Evolutionary conservation across 2,797 vertebrate species (phyloP).

Genomic region (Cynopterus sphinx): DNA sequence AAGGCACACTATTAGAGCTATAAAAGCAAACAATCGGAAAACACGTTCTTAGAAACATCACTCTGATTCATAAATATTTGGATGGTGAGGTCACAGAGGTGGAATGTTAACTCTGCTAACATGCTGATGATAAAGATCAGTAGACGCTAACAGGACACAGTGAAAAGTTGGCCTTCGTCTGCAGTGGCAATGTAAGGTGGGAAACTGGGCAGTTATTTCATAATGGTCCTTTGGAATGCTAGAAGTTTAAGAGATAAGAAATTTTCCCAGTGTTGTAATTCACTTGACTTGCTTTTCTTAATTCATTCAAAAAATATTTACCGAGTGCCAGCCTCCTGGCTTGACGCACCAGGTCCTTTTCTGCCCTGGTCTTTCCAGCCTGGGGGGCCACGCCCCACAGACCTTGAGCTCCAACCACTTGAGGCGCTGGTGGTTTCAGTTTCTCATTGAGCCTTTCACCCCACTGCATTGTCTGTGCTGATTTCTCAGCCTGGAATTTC

Average conservation of each 20-base stretch:
- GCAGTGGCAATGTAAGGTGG: background rate
- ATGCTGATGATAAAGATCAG: background rate
- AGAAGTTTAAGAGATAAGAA: background rate
- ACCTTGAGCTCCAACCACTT: background rate
- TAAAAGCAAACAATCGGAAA: slow-evolving; percentile 73
- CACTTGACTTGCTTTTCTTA: background rate
- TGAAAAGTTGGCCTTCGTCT: background rate
- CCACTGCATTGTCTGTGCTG: fast-evolving
- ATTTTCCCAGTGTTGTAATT: background rate
- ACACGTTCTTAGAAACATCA: slow-evolving; percentile 78
- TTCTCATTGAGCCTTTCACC: background rate
- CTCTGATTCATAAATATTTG: slow-evolving; percentile 75
- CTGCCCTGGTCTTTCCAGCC: background rate
- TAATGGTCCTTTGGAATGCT: background rate
- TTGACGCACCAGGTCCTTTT: background rate
- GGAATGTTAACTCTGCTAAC: slow-evolving; percentile 57
- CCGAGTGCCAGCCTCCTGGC: background rate
- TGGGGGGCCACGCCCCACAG: background rate
- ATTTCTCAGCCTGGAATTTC: background rate
- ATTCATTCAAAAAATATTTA: background rate
- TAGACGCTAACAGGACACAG: background rate
- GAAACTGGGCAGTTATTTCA: background rate
- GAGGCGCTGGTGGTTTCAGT: background rate
- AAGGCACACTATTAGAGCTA: slow-evolving; percentile 59
- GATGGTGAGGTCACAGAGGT: slow-evolving; percentile 60